phyloP scores from a whole-genome alignment of 2,113 vertebrate species.

The Crotalus horridus region DNA sequence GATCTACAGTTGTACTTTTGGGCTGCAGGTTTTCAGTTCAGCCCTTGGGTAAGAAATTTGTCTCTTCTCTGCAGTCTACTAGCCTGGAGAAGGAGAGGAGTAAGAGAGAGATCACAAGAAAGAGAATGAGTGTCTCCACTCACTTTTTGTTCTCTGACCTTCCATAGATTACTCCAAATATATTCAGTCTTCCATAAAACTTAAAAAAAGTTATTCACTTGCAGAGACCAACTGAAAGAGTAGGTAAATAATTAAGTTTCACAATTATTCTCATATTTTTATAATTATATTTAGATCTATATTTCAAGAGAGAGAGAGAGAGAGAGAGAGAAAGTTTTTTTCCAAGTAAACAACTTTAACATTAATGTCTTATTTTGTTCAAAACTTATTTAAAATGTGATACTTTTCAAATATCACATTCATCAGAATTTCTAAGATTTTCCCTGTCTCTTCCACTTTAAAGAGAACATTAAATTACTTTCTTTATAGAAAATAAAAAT shows the following conservation, averaged over 20 bases:
- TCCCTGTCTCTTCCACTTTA: not conserved
- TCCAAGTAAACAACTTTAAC: not conserved
- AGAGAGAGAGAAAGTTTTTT: not conserved
- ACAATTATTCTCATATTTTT: not conserved
- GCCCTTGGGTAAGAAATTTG: not conserved
- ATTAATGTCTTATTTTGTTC: not conserved
- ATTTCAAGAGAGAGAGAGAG: not conserved
- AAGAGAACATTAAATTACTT: not conserved
- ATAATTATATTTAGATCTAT: not conserved
- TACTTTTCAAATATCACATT: not conserved
- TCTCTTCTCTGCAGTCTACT: not conserved
- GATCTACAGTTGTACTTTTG: not conserved
- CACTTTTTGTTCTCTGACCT: not conserved
- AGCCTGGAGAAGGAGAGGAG: not conserved
- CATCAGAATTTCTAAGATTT: not conserved
- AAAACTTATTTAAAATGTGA: not conserved
- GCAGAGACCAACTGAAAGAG: not conserved
- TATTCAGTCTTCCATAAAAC: not conserved
- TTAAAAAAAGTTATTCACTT: not conserved
- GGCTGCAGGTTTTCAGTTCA: not conserved
- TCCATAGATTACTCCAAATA: not conserved
- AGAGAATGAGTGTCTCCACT: not conserved
- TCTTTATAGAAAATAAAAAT: not conserved
- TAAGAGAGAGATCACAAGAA: not conserved
- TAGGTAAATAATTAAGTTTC: not conserved